Conservation (phyloP, 1,140 invertebrate genomes). For the Tetranychus urticae region DNA sequence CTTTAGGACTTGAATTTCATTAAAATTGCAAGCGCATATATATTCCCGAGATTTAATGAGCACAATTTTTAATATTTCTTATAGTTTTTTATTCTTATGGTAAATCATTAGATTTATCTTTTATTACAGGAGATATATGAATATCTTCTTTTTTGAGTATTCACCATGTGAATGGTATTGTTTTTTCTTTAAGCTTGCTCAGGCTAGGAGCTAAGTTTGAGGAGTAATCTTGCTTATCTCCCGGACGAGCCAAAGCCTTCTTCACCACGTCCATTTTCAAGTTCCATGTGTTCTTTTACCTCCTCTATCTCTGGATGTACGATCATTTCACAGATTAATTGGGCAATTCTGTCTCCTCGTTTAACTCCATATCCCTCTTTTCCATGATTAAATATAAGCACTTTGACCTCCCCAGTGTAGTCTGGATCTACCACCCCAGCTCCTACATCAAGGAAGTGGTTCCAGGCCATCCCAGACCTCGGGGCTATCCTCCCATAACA, state of each 20-base stretch:
- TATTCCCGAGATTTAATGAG: too few relatives aligned
- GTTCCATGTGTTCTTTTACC: constrained; percentile 25
- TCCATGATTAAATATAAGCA: constrained; percentile 80
- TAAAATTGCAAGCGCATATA: too few relatives aligned
- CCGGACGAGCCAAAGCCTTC: constrained; percentile 15
- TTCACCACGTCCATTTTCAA: constrained; percentile 10
- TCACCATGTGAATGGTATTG: too few relatives aligned
- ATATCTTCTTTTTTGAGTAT: too few relatives aligned
- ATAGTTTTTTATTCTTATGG: too few relatives aligned
- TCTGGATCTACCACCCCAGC: constrained; percentile 83
- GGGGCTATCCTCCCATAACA: constrained; percentile 90
- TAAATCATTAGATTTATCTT: too few relatives aligned
- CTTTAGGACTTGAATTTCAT: too few relatives aligned
- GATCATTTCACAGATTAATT: constrained; percentile 84
- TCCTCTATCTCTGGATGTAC: constrained; percentile 58
- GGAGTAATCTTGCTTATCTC: neutral
- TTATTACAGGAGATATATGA: too few relatives aligned
- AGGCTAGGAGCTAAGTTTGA: too few relatives aligned
- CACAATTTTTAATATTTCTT: too few relatives aligned
- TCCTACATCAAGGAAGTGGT: constrained; percentile 92
- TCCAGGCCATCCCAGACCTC: constrained; percentile 76
- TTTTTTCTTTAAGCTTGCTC: too few relatives aligned
- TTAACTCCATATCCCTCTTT: constrained; percentile 43
- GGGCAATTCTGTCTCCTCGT: constrained; percentile 78
- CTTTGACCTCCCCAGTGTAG: constrained; percentile 75